A percentile compares a stretch with the other conserved stretches of the same genome.
Conservation (phyloP, 2,797 vertebrate species). For the Myotis daubentonii region DNA sequence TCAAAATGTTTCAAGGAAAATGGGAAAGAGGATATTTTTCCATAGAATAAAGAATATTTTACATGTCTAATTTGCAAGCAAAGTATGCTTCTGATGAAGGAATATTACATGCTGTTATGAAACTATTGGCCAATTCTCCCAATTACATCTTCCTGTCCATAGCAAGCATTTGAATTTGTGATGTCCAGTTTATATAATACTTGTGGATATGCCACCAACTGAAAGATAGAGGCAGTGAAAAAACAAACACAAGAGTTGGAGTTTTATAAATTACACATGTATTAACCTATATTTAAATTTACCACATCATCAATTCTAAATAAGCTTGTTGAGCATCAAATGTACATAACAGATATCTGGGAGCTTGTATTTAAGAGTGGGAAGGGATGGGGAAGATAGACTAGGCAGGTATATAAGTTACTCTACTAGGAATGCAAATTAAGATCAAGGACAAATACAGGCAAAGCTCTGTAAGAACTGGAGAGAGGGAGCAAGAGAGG, state of each 20-base stretch:
- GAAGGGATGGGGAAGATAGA: neutral
- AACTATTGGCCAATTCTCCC: neutral
- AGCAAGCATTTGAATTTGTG: slow-evolving; percentile 3
- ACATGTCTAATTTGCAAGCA: neutral
- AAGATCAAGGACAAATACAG: neutral
- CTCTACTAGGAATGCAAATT: slow-evolving; percentile 13
- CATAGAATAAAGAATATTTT: slow-evolving; percentile 39
- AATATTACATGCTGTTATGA: neutral
- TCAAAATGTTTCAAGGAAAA: neutral
- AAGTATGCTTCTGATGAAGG: neutral
- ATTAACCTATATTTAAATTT: slow-evolving; percentile 14
- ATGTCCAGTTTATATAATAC: neutral
- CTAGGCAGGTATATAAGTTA: neutral
- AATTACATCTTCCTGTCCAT: neutral
- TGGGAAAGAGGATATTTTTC: neutral
- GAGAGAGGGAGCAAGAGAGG: neutral
- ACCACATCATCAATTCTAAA: neutral
- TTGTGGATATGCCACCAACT: neutral
- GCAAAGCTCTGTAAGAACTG: neutral
- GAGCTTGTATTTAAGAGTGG: neutral
- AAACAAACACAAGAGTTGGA: slow-evolving; percentile 27
- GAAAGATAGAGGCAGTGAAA: slow-evolving; percentile 26
- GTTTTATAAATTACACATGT: slow-evolving; percentile 28
- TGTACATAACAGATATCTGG: neutral
- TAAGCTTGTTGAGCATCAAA: neutral